Percentiles rank a stretch among this genome's conserved stretches.
Conservation (phyloP, 2,113 vertebrate species). For the Benitochromis conjunctus region DNA sequence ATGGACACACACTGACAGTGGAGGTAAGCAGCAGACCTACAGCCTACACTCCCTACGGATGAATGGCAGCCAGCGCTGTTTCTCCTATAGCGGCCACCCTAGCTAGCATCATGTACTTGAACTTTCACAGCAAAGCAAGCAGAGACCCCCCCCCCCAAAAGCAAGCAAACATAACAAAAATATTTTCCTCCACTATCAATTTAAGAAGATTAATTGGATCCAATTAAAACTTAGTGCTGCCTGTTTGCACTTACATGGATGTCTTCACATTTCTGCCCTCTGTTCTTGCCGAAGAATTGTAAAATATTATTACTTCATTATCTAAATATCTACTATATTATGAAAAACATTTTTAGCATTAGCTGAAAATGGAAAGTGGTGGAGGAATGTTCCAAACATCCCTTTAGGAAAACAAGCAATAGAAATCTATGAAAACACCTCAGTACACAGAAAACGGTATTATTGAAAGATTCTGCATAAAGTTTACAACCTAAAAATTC, state of each 20-base stretch:
- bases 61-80: background rate
- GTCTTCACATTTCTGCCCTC: too few species aligned
- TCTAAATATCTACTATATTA: background rate
- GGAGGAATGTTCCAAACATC: background rate
- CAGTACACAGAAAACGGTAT: accelerated
- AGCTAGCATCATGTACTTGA: background rate
- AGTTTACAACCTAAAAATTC: background rate
- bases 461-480: background rate
- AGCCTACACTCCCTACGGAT: background rate
- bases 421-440: background rate
- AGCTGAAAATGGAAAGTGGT: background rate
- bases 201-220: too few species aligned
- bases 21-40: background rate
- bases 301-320: background rate
- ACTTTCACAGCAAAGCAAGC: too few species aligned
- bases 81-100: accelerated
- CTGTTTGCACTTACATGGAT: too few species aligned
- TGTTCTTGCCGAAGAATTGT: too few species aligned
- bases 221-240: too few species aligned
- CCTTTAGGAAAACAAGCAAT: background rate
- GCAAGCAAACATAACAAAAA: too few species aligned
- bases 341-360: background rate
- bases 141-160: too few species aligned
- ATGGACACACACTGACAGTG: background rate
- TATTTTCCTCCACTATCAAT: too few species aligned